phyloP scores from a whole-genome alignment of 2,888 invertebrate genomes.

The Kuschelorhynchus macadamiae region DNA sequence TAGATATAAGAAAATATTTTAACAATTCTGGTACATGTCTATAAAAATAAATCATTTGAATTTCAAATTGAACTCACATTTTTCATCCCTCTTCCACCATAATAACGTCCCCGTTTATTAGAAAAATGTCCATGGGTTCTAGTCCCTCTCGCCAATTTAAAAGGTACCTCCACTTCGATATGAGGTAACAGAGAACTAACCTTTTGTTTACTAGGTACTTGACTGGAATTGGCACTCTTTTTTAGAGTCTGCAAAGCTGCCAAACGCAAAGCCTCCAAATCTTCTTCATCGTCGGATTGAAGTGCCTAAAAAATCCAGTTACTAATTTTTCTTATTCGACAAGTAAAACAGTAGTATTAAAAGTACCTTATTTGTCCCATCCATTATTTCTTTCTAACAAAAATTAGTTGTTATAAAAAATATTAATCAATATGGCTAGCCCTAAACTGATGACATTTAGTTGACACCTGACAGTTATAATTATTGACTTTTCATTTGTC shows the following conservation, averaged over 20 bases:
- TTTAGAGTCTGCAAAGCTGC: conserved; percentile 70
- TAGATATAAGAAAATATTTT: too few species aligned
- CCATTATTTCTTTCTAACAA: background rate
- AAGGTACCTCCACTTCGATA: background rate
- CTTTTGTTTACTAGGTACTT: background rate
- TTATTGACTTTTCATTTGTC: too few species aligned
- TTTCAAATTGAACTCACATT: too few species aligned
- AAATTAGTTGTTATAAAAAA: background rate
- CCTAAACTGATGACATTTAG: background rate
- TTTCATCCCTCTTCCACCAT: conserved; percentile 53
- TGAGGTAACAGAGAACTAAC: background rate
- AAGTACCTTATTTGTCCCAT: conserved; percentile 6
- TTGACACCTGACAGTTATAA: too few species aligned
- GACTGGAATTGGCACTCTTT: conserved; percentile 46
- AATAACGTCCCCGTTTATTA: conserved; percentile 55
- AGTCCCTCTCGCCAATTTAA: conserved; percentile 14
- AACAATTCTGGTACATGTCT: too few species aligned
- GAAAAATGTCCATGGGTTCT: conserved; percentile 43
- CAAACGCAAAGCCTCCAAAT: conserved; percentile 69
- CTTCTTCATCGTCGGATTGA: conserved; percentile 70
- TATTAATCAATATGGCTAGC: conserved; percentile 4
- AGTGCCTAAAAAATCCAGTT: conserved; percentile 13
- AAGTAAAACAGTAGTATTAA: background rate
- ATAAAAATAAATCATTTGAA: too few species aligned
- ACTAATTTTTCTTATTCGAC: background rate